Evolutionary conservation across 2,797 vertebrate genomes (phyloP).

Genomic region (Acanthornis magna): DNA sequence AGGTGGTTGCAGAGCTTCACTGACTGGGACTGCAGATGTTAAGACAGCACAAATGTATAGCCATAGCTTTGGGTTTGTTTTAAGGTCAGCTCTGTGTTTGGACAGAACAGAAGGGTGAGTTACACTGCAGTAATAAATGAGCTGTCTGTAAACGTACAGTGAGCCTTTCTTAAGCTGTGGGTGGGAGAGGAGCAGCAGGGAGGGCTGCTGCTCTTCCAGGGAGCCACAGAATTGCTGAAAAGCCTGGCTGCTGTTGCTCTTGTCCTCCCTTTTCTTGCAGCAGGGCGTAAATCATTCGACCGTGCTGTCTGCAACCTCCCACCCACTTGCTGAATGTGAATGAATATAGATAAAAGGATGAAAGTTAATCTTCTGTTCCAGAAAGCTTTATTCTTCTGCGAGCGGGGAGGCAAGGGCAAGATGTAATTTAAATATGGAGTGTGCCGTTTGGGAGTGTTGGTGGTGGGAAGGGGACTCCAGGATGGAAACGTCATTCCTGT

Average conservation of each 20-base stretch:
- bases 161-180: slow-evolving; percentile 14
- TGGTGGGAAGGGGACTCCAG: neutral
- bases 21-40: neutral
- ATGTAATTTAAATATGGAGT: neutral
- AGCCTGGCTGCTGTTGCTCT: neutral
- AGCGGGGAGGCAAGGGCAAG: neutral
- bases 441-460: neutral
- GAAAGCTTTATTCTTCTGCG: slow-evolving; percentile 4
- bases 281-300: slow-evolving; percentile 15
- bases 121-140: neutral
- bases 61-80: neutral
- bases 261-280: slow-evolving; percentile 14
- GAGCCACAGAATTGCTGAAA: neutral
- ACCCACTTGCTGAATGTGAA: slow-evolving; percentile 11
- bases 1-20: neutral
- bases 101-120: neutral
- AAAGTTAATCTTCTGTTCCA: slow-evolving; percentile 59
- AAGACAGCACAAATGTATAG: neutral
- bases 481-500: neutral
- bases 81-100: neutral
- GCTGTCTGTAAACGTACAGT: neutral
- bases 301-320: neutral
- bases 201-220: neutral
- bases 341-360: neutral
- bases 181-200: neutral